phyloP scores from a whole-genome alignment of 2,888 invertebrate species.

The Yponomeuta plumbellus region DNA sequence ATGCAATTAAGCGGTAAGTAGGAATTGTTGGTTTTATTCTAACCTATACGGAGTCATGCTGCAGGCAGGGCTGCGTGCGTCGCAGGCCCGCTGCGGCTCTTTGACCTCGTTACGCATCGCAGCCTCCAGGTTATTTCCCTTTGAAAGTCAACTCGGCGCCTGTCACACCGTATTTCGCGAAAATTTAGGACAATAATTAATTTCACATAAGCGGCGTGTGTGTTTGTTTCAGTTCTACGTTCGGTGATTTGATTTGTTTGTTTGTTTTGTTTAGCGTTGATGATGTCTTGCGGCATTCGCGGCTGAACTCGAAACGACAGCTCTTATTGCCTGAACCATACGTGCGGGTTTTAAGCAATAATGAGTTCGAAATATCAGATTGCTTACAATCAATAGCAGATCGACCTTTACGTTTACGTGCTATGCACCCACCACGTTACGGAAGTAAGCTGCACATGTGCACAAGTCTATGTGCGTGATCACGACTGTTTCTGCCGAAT shows the following conservation, averaged over 20 bases:
- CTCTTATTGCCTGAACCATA: no score
- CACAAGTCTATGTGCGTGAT: no score
- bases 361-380: no score
- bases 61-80: slow-evolving; percentile 31
- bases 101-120: slow-evolving; percentile 56
- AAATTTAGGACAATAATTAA: background rate
- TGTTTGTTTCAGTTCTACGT: background rate
- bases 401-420: no score
- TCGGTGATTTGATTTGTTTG: background rate
- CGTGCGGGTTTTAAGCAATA: no score
- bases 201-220: background rate
- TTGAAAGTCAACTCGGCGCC: slow-evolving; percentile 45
- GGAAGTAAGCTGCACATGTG: no score
- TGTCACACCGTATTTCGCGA: slow-evolving; percentile 9
- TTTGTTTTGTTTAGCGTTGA: no score
- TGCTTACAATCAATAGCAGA: no score
- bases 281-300: no score
- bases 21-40: slow-evolving; percentile 16
- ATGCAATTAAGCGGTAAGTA: slow-evolving; percentile 29
- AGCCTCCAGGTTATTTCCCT: slow-evolving; percentile 35
- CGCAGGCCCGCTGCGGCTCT: slow-evolving; percentile 33
- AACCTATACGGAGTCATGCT: slow-evolving; percentile 43
- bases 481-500: no score
- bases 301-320: no score
- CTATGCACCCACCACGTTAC: no score